These are phyloP conservation scores for Bimastos eiseni DNA, from an alignment of 2,888 invertebrate genomes.

Conservation along the genomic window DNA sequence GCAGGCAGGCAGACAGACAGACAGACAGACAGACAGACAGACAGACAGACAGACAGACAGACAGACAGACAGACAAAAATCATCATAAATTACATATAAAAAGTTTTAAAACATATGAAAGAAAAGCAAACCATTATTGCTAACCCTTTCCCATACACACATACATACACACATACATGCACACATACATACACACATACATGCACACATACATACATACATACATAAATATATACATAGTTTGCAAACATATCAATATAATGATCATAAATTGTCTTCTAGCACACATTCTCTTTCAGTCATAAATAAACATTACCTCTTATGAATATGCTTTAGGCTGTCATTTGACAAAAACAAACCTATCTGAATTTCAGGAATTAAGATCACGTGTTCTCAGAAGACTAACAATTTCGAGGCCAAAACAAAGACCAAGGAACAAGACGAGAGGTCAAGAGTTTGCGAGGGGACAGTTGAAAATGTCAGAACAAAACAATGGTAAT, in stretches of 20 bases:
- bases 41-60: no score
- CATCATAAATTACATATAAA: no score
- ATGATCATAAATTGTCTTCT: background rate
- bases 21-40: no score
- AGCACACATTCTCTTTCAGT: background rate
- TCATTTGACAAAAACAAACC: background rate
- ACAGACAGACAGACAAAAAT: no score
- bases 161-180: background rate
- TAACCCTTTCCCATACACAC: background rate
- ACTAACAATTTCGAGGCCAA: background rate
- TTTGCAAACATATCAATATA: background rate
- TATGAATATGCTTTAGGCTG: background rate
- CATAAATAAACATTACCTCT: background rate
- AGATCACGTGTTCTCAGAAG: background rate
- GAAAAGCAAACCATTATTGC: no score
- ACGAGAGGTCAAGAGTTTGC: background rate
- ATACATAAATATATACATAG: background rate
- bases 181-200: background rate
- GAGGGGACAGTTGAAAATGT: background rate
- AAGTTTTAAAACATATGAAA: no score
- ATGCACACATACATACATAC: background rate
- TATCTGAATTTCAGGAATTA: background rate
- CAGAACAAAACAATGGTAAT: background rate
- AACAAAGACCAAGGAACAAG: background rate
- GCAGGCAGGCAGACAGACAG: no score